Base-by-base conservation (phyloP, 2,113 vertebrate genomes). In the Mohoua ochrocephala region DNA sequence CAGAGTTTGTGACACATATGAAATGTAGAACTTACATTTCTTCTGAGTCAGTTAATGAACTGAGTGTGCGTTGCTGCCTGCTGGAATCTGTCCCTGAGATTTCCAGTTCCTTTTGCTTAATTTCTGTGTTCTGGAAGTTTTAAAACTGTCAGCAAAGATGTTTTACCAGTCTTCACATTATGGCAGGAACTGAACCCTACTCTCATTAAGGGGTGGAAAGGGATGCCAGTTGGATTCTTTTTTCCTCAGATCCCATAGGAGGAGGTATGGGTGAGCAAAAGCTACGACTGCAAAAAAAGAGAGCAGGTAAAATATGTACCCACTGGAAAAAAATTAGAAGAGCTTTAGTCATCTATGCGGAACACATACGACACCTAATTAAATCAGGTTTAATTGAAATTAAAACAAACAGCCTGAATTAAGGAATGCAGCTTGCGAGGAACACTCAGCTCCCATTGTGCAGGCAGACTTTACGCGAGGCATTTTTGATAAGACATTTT, bases 361-460 rank as follows among this genome's bases (percentile, higher is more conserved):
- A 96, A 93, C 96, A 89, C 92, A 96, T 80, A 89, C 52, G 50
- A 87, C 87, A 70, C 86, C 91, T 95, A 84, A 97, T 97, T 97
- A 95, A 97, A 97, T 93, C 86, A 95, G 67, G 81, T 96, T 94
- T 95, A 95, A 96, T 50, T 96, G 93, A 93, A 95, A 96, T 96
- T 63, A 97, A 97, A 97, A 92, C 80, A 95, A 92, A 89, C 27
- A 64, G 88, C 77, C 74, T 84, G 87, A 96, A 96, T 97, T 92
- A 92, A 80, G 61, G 71, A 76, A 50, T 42, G 47, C 42, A 33
- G 56, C 89, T 71, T 80, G 52, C 84, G 87, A 33, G 59, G 81
- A 89, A 15, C 84, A 75, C 92, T 97, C 94, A 84, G 89, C 61
- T 93, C 82, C 82, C 56, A 9, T 69, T 53, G 63, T 69, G 54